These are phyloP conservation scores for Fissipunctia ypsillon DNA, from an alignment of 2,888 invertebrate genomes.

Conservation along the genomic window DNA sequence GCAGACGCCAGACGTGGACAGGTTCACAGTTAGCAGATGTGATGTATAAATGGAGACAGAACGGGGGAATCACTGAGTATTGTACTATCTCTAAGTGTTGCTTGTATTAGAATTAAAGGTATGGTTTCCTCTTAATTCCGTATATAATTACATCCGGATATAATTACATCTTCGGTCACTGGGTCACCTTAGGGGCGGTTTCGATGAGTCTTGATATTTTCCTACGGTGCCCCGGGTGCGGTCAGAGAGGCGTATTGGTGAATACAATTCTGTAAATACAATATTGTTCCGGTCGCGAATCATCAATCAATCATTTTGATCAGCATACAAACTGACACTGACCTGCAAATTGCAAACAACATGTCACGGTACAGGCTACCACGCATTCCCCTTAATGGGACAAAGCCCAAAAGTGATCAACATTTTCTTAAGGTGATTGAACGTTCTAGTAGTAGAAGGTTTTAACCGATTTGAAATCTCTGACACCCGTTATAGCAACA, in stretches of 20 bases:
- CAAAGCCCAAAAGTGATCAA: neutral
- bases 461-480: neutral
- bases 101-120: neutral
- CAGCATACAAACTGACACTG: too few relatives aligned
- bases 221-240: neutral
- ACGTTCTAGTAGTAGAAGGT: neutral
- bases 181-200: too few relatives aligned
- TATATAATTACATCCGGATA: neutral
- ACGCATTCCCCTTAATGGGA: too few relatives aligned
- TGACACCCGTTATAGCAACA: neutral
- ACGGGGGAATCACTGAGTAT: constrained; percentile 12
- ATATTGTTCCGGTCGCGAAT: neutral
- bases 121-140: neutral
- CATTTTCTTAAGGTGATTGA: neutral
- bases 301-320: neutral
- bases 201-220: neutral
- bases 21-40: constrained; percentile 17
- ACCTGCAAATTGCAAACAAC: too few relatives aligned
- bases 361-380: too few relatives aligned
- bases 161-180: too few relatives aligned
- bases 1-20: neutral
- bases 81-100: constrained; percentile 10
- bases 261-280: neutral
- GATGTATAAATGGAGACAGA: constrained; percentile 24
- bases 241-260: neutral